Conservation (phyloP, 2,888 invertebrate species). For the Automeris io region DNA sequence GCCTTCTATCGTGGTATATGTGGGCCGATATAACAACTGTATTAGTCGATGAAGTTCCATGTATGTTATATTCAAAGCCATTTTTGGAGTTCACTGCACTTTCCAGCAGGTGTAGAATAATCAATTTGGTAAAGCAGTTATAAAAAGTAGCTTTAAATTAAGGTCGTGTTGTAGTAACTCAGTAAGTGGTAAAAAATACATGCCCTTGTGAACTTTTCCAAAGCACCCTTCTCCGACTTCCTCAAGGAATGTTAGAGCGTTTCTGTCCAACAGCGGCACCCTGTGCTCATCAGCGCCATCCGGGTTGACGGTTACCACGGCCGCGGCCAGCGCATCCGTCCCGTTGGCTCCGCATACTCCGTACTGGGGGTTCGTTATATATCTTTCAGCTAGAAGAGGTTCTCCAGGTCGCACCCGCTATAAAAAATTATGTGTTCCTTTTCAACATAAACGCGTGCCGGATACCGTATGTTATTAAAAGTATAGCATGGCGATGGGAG, state of each 20-base stretch:
- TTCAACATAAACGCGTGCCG: slow-evolving; percentile 16
- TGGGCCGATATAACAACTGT: no score
- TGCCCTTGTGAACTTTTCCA: slow-evolving; percentile 93
- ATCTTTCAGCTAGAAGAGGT: slow-evolving; percentile 83
- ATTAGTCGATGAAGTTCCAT: no score
- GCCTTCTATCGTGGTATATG: no score
- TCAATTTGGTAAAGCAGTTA: no score
- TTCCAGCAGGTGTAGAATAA: no score
- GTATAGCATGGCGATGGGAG: slow-evolving; percentile 1
- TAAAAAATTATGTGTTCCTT: slow-evolving; percentile 31
- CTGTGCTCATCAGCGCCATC: slow-evolving; percentile 48
- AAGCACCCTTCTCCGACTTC: slow-evolving; percentile 93
- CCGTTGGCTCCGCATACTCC: slow-evolving; percentile 64
- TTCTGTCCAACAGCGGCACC: slow-evolving; percentile 80
- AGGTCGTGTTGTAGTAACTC: no score
- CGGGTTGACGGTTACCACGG: slow-evolving; percentile 24
- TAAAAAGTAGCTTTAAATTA: no score
- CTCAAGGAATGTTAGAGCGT: slow-evolving; percentile 82
- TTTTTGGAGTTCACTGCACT: no score
- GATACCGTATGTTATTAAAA: slow-evolving; percentile 6
- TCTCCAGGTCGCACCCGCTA: slow-evolving; percentile 75
- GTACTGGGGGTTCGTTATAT: slow-evolving; percentile 87
- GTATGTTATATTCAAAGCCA: no score
- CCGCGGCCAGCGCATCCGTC: slow-evolving; percentile 23
- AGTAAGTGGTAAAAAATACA: slow-evolving; percentile 2